phyloP scores from a whole-genome alignment of 1,140 invertebrate species.

The Aphis gossypii region DNA sequence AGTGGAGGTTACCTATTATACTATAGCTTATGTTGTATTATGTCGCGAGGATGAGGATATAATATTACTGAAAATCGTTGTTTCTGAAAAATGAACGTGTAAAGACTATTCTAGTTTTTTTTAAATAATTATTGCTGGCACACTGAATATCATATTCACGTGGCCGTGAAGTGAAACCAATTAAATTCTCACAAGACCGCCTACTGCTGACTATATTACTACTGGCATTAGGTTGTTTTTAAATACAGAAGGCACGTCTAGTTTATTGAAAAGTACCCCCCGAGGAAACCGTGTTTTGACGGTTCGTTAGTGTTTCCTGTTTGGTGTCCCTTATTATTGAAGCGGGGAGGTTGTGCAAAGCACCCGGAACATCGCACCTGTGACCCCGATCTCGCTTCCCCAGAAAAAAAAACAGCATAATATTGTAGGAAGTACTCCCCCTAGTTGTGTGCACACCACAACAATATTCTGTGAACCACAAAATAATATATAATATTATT shows the following conservation, averaged over 20 bases:
- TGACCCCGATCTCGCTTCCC: background rate
- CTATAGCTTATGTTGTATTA: background rate
- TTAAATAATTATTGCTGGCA: background rate
- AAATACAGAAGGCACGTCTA: slow-evolving; percentile 37
- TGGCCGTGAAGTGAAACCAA: slow-evolving; percentile 56
- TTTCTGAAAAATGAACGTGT: background rate
- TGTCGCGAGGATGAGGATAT: background rate
- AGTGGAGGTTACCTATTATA: background rate
- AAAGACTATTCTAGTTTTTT: background rate
- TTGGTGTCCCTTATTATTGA: background rate
- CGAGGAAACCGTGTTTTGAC: slow-evolving; percentile 53
- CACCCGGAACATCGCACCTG: slow-evolving; percentile 34
- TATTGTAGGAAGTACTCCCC: background rate
- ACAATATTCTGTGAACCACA: background rate
- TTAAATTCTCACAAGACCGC: slow-evolving; percentile 40
- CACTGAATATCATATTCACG: slow-evolving; percentile 52
- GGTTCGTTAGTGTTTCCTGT: slow-evolving; percentile 55
- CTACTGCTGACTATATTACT: background rate
- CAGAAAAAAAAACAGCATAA: background rate
- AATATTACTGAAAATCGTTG: background rate
- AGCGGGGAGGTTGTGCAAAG: background rate
- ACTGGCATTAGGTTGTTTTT: slow-evolving; percentile 13
- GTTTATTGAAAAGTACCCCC: slow-evolving; percentile 30
- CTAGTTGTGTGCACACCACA: background rate
- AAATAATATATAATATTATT: background rate